Evolutionary conservation across 2,797 vertebrate species (phyloP).

Genomic region (Crenichthys baileyi): DNA sequence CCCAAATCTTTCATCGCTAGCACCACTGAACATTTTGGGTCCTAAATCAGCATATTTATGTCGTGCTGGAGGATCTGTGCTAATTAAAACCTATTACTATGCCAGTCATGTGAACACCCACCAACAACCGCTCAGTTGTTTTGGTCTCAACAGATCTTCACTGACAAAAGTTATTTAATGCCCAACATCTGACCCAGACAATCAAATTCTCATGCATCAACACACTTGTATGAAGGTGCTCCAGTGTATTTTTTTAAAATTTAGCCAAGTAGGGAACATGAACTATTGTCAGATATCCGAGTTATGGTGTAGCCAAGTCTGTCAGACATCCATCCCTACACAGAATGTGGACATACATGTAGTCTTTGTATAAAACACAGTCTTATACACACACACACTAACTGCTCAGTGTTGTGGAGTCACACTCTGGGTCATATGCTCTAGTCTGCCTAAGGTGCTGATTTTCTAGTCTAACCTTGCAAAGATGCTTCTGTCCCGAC

Average conservation of each 20-base stretch:
- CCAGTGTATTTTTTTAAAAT: not conserved
- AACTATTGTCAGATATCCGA: not conserved
- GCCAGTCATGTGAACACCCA: constrained; percentile 38
- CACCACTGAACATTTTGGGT: constrained; percentile 19
- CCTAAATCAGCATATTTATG: constrained; percentile 22
- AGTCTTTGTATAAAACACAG: not conserved
- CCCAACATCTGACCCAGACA: constrained; percentile 1
- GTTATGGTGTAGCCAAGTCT: not conserved
- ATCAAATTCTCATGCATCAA: not conserved
- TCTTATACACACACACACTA: constrained; percentile 34
- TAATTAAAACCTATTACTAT: constrained; percentile 39
- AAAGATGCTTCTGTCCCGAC: constrained; percentile 42
- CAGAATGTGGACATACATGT: constrained; percentile 5
- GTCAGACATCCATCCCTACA: not conserved
- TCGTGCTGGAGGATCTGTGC: constrained; percentile 22
- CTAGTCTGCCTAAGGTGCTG: constrained; percentile 59
- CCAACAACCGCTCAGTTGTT: constrained; percentile 14
- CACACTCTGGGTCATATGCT: constrained; percentile 68
- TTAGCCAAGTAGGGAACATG: not conserved
- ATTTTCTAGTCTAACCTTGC: constrained; percentile 57
- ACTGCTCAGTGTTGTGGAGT: constrained; percentile 57
- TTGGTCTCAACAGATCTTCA: constrained; percentile 20
- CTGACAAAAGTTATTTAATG: constrained; percentile 19
- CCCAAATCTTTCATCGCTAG: constrained; percentile 21
- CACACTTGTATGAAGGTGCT: not conserved